A percentile compares a stretch with the other conserved stretches of the same genome.
Evolutionary conservation across 2,888 invertebrate species (phyloP).

Genomic region (Tetheella fluctuosa): DNA sequence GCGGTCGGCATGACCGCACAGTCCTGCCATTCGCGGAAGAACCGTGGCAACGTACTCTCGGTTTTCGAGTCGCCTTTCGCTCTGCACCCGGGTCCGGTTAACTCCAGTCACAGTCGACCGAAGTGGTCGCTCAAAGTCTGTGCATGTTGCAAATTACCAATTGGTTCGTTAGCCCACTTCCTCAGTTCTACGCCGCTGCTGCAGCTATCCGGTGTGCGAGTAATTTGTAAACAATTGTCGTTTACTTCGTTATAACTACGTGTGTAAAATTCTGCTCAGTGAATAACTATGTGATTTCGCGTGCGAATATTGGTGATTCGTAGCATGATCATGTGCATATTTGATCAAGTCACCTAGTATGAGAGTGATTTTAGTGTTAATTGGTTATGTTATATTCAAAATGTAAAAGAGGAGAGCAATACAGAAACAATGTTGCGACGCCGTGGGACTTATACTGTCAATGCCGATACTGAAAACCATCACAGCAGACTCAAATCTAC

Average conservation of each 20-base stretch:
- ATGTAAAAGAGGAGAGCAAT: constrained; percentile 31
- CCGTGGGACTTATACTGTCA: constrained; percentile 77
- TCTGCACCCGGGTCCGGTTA: constrained; percentile 59
- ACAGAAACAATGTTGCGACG: constrained; percentile 68
- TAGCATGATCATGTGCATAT: constrained; percentile 18
- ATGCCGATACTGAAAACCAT: constrained; percentile 61
- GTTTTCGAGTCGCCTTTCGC: constrained; percentile 77
- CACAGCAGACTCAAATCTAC: constrained; percentile 50
- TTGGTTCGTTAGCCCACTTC: constrained; percentile 74
- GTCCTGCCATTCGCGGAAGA: constrained; percentile 75
- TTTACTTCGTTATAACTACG: constrained; percentile 25
- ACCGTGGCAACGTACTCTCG: constrained; percentile 75
- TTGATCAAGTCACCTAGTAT: constrained; percentile 27
- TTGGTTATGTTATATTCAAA: not conserved
- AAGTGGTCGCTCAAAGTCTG: constrained; percentile 56
- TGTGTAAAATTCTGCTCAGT: constrained; percentile 37
- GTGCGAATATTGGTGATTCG: not conserved
- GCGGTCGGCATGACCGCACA: constrained; percentile 62
- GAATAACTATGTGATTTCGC: not conserved
- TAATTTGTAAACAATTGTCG: constrained; percentile 57
- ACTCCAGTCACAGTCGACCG: constrained; percentile 66
- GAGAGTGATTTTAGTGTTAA: constrained; percentile 33
- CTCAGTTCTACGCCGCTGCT: constrained; percentile 49
- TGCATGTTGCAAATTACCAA: constrained; percentile 74
- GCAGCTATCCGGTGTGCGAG: constrained; percentile 41